Base-by-base conservation (phyloP, 2,797 vertebrate species). In the Myripristis jacobus region DNA sequence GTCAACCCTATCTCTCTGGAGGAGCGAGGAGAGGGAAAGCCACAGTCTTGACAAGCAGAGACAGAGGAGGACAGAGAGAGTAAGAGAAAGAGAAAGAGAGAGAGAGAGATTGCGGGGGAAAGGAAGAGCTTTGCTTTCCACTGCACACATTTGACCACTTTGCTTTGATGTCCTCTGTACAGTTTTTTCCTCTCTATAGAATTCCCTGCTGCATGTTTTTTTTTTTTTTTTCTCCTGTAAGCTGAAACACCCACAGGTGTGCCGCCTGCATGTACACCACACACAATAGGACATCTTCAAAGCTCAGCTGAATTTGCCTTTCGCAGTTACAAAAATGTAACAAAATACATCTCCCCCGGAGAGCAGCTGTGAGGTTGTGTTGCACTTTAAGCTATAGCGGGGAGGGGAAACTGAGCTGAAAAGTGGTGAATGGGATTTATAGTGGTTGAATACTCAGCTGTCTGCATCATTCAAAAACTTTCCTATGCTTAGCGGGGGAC, bases 201-300 rank as follows among this genome's bases (percentile, higher is more conserved):
- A 68, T 75, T 75, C 79, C 83, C 79, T 36, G 70, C 79, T 70
- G 75, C 61, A 67, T 71, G n/a, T n/a, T n/a, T n/a, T n/a, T n/a
- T n/a, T n/a, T n/a, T n/a, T 41, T 70, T 80, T n/a, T n/a, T n/a
- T n/a, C 36, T 70, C 79, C 75, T 79, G 71, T 64, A 65, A 75
- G 81, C 75, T 80, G 80, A 83, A 80, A 81, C 75, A 81, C 64
- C 82, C 86, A 82, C 74, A 76, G 80, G 79, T 90, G 85, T 75
- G 78, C 68, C 48, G 76, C 38, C 67, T 60, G 69, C 80, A 70
- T 77, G 70, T 69, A 74, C 67, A 71, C 56, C 53, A 64, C 29
- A 46, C 77, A 70, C 78, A 81, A 74, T 54, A 66, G 68, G 75
- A 79, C 27, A 52, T 68, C 68, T 80, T 81, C 79, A 89, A 86